Evolutionary conservation across 2,113 vertebrate genomes (phyloP), one percentile per base, ranked within the genome.

Genomic region (Hippocampus guttulatus): DNA sequence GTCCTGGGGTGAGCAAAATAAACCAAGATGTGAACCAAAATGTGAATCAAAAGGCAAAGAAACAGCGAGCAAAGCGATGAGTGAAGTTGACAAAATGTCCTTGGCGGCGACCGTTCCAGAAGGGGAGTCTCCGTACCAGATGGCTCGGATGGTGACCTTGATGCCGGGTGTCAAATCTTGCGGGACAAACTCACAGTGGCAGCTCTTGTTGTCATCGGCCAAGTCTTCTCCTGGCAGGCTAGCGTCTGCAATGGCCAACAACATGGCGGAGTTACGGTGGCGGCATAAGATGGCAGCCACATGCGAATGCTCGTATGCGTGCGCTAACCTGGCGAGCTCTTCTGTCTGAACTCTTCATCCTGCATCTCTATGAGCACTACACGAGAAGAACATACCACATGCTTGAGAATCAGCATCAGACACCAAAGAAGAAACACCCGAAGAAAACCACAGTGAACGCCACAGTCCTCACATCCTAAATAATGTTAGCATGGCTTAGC

Each of bases 61-160:
- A 86, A 85, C 11, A 5, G 69, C 71, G 71, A 82, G 7, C 9
- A 73, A 78, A 84, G 85, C 75, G 33, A 79, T 75, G 78, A 75
- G 63, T 21, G 72, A 72, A 47, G 51, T 49, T 52, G 54, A 74
- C 67, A 23, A 71, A 61, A 58, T 64, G 11, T 0, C 73, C 71
- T 45, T 15, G 8, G 52, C 8, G 52, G 52, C 52, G 57, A 58
- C 52, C 14, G 27, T 40, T 64, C 16, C 38, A 21, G 30, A n/a
- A 51, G 30, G 33, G 25, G 68, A 40, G 25, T 0, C 25, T 16
- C 58, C 94, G 88, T 94, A 99, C 97, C 97, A 99, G 82, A 98
- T 94, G 3, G 96, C 96, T 83, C 97, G 90, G 91, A 99, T 98
- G 91, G 96, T 95, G 88, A 95, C 95, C 93, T 98, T 98, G 71